These are phyloP conservation scores for Hemichromis elongatus DNA, from an alignment of 2,113 vertebrate species.

Conservation along the genomic window DNA sequence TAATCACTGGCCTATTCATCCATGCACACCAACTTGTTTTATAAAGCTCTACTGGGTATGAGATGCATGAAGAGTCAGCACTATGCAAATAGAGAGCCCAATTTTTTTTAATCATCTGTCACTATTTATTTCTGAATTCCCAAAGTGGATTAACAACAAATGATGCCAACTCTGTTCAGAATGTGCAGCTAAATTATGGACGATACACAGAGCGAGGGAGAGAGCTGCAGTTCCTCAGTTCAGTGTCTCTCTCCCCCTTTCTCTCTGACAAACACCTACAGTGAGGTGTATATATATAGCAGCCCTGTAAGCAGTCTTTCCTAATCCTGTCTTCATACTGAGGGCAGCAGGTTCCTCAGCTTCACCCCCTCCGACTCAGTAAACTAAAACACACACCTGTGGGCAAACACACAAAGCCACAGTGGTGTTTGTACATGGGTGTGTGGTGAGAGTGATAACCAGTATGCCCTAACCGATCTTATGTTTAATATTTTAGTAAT, in stretches of 20 bases:
- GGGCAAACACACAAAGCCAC: not conserved
- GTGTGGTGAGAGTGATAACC: not conserved
- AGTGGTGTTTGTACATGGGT: not conserved
- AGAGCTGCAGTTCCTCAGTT: not conserved
- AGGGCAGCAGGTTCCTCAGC: not conserved
- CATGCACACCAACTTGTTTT: not conserved
- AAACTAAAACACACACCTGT: constrained; percentile 19
- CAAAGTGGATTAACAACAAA: not conserved
- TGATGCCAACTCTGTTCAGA: not conserved
- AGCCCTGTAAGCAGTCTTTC: not conserved
- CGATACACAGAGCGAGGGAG: not conserved
- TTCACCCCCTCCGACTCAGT: constrained; percentile 5
- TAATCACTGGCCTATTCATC: not conserved
- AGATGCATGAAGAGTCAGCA: not conserved
- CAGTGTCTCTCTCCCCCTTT: not conserved
- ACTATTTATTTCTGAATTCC: not conserved
- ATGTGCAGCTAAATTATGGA: not conserved
- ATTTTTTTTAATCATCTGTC: no score
- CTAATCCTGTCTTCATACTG: constrained; percentile 7
- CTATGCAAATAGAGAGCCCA: not conserved
- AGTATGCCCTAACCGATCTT: not conserved
- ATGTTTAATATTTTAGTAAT: not conserved
- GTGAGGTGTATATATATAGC: not conserved
- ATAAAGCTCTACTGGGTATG: not conserved
- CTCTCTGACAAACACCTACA: not conserved